Evolutionary conservation across 2,113 vertebrate species (phyloP), one percentile per base, ranked within the genome.

Genomic region (Oreochromis spilurus): DNA sequence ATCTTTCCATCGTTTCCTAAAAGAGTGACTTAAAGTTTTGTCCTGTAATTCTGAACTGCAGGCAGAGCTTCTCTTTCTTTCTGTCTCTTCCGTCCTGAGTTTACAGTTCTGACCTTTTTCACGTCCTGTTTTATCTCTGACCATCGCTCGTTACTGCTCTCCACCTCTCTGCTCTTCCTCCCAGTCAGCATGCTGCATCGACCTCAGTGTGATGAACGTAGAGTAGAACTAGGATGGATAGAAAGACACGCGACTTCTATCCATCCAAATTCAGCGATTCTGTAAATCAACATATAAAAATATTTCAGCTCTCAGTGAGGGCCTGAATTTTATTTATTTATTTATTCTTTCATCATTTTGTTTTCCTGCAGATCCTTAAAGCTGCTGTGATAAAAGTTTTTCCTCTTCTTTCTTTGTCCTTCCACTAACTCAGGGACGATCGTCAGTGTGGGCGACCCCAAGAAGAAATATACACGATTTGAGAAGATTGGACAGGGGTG

Each of bases 401-500:
- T 17, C 5, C 36, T 2, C 5, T 43, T 40, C 6, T 54, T 60
- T 34, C 2, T 83, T 12, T 82, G 21, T 50, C 17, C 75, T 55
- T 19, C 84, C 6, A 82, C 24, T 14, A 4, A 21, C 81, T 83
- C 84, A 95, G 94, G 94, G 87, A 99, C 98, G 75, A 99, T 99
- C 1, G 98, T 99, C 45, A 99, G 98, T 9, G 97, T 99, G 58
- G 98, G 98, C 0, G 98, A 99, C 91, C 98, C 98, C 4, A 99
- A 99, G 94, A 99, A 98, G 96, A 99, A 98, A 89, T 99, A 99
- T 43, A 98, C 97, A 0, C 97, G 97, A 29, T 99, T 99, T 92
- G 98, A 99, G 95, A 99, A 99, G 96, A 99, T 99, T 19, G 98
- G 98, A 87, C 98, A 99, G 93, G 98, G 98, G 98, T 95, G 4